A percentile compares a stretch with the other conserved stretches of the same genome.
phyloP scores from a whole-genome alignment of 2,797 vertebrate species.

The Sebastolobus altivelis region DNA sequence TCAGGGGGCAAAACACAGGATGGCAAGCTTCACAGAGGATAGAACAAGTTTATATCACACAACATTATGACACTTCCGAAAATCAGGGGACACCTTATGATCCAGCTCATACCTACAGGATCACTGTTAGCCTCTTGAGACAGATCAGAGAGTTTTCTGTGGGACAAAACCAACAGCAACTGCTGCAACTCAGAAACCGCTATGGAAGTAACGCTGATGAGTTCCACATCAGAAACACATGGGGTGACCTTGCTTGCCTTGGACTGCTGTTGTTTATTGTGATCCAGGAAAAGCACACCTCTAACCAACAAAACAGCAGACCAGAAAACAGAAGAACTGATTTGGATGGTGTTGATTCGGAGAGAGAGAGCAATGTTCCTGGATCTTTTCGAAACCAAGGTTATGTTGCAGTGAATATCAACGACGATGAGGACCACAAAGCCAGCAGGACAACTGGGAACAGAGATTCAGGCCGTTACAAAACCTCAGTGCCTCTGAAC shows the following conservation, averaged over 20 bases:
- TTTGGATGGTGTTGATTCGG: no score
- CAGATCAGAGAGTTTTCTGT: constrained; percentile 48
- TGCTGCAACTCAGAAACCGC: constrained; percentile 21
- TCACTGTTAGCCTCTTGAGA: constrained; percentile 44
- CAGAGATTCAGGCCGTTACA: no score
- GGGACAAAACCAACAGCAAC: background rate
- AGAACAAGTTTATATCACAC: constrained; percentile 74
- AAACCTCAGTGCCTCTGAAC: no score
- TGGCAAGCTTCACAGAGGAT: background rate
- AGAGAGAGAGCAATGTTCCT: no score
- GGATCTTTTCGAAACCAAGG: no score
- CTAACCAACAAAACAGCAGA: no score
- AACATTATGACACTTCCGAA: constrained; percentile 49
- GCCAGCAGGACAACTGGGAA: no score
- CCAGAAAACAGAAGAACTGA: no score
- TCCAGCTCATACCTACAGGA: constrained; percentile 39
- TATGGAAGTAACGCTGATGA: constrained; percentile 22
- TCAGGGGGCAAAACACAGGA: constrained; percentile 19
- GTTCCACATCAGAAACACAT: constrained; percentile 31
- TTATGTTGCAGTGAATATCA: no score
- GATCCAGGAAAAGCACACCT: constrained; percentile 35
- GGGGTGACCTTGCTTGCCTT: constrained; percentile 58
- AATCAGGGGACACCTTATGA: constrained; percentile 44
- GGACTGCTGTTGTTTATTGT: constrained; percentile 71
- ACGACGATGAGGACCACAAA: no score